A percentile compares a stretch with the other conserved stretches of the same genome.
These are phyloP conservation scores for Danio albolineatus DNA, from an alignment of 2,797 vertebrate genomes.

Conservation along the genomic window DNA sequence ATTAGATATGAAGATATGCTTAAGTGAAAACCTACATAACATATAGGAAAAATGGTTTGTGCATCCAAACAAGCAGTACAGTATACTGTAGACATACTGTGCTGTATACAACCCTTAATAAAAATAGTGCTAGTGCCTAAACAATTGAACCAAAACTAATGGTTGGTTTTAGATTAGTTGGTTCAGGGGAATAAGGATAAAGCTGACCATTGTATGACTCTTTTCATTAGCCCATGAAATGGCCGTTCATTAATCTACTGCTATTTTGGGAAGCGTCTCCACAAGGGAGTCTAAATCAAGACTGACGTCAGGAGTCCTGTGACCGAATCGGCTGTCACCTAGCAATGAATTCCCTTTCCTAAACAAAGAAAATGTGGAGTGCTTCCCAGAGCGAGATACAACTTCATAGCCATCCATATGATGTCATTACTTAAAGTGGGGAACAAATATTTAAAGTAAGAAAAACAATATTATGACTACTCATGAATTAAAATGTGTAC, in stretches of 20 bases:
- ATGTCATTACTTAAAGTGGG: slow-evolving; percentile 47
- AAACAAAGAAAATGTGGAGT: slow-evolving; percentile 34
- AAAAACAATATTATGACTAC: slow-evolving; percentile 13
- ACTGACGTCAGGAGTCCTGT: slow-evolving; percentile 11
- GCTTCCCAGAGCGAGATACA: slow-evolving; percentile 1
- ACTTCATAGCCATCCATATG: slow-evolving; percentile 61
- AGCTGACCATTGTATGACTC: background rate
- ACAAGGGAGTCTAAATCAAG: slow-evolving; percentile 16
- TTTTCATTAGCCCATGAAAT: slow-evolving; percentile 2
- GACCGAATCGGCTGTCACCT: slow-evolving; percentile 24
- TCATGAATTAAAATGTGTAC: background rate
- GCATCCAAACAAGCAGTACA: too few relatives aligned
- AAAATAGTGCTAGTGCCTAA: background rate
- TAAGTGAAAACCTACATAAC: too few relatives aligned
- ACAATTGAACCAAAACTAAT: background rate
- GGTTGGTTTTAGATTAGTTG: background rate
- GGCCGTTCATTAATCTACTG: slow-evolving; percentile 13
- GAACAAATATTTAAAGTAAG: slow-evolving; percentile 27
- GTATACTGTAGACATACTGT: too few relatives aligned
- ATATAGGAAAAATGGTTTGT: too few relatives aligned
- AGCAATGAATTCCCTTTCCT: slow-evolving; percentile 44
- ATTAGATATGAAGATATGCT: too few relatives aligned
- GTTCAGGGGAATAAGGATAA: background rate
- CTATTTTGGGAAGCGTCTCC: slow-evolving; percentile 32
- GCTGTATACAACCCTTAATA: background rate